A percentile compares a stretch with the other conserved stretches of the same genome.
Evolutionary conservation across 2,113 vertebrate genomes (phyloP).

Genomic region (Cheilinus undulatus): DNA sequence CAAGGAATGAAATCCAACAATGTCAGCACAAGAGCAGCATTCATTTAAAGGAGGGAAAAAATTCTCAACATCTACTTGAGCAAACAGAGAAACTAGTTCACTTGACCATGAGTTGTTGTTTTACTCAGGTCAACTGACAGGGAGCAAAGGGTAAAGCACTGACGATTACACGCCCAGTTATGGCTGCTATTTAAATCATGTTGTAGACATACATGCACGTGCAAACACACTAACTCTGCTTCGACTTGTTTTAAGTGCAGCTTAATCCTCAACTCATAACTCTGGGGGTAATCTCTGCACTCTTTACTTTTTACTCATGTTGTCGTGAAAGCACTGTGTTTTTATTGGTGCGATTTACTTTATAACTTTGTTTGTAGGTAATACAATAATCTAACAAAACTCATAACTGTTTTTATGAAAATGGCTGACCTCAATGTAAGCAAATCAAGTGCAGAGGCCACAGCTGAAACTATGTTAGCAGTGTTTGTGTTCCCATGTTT

Average conservation of each 20-base stretch:
- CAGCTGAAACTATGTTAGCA: neutral
- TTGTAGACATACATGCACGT: slow-evolving; percentile 34
- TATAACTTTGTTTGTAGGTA: no score
- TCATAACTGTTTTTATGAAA: no score
- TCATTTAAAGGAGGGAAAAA: slow-evolving; percentile 36
- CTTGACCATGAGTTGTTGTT: slow-evolving; percentile 2
- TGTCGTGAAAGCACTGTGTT: neutral
- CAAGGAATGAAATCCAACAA: slow-evolving; percentile 11
- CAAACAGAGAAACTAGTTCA: slow-evolving; percentile 27
- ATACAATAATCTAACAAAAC: no score
- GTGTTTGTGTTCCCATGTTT: neutral
- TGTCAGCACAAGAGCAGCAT: slow-evolving; percentile 48
- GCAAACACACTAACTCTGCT: slow-evolving; percentile 15
- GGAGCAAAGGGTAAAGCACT: slow-evolving; percentile 27
- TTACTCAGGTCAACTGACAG: slow-evolving; percentile 30
- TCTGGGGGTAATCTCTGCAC: slow-evolving; percentile 24
- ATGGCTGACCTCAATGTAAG: neutral
- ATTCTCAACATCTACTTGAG: slow-evolving; percentile 24
- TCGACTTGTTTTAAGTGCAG: slow-evolving; percentile 32
- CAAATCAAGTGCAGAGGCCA: slow-evolving; percentile 1
- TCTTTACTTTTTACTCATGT: slow-evolving; percentile 2
- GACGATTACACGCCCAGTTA: slow-evolving; percentile 51
- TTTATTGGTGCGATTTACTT: neutral
- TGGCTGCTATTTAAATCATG: slow-evolving; percentile 51
- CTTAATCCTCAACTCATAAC: slow-evolving; percentile 29